Percentiles rank a stretch among this genome's conserved stretches.
phyloP scores from a whole-genome alignment of 2,113 vertebrate genomes.

The Bujurquina vittata region DNA sequence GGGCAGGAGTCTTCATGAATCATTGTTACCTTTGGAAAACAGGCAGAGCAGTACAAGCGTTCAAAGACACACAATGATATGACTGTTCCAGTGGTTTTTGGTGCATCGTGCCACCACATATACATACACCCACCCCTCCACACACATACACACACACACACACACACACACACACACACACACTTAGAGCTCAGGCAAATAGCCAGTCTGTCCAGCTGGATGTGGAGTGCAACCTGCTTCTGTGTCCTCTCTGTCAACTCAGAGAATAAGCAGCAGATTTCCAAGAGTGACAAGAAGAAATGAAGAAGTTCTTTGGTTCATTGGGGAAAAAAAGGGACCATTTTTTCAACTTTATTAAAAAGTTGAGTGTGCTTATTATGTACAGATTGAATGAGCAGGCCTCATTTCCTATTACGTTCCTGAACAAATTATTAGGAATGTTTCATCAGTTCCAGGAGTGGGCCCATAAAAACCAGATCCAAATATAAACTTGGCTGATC shows the following conservation, averaged over 20 bases:
- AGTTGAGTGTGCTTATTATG: not conserved
- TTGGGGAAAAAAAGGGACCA: not conserved
- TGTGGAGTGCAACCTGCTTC: not conserved
- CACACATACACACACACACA: not conserved
- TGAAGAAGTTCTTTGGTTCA: not conserved
- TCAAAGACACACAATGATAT: not conserved
- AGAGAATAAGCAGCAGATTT: not conserved
- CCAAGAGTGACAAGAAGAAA: not conserved
- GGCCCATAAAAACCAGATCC: not conserved
- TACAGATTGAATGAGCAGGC: not conserved
- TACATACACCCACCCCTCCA: not conserved
- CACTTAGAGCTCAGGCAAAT: not conserved
- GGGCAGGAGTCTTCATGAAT: slow-evolving; percentile 17
- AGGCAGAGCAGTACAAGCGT: not conserved
- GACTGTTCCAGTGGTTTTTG: slow-evolving; percentile 4
- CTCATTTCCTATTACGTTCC: not conserved
- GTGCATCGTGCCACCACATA: not conserved
- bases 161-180: not conserved
- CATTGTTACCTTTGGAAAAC: not conserved
- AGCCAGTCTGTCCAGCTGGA: slow-evolving; percentile 1
- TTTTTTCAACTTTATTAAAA: too few species aligned
- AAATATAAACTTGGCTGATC: not conserved
- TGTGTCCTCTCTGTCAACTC: not conserved
- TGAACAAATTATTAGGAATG: not conserved
- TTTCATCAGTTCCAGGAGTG: not conserved